Evolutionary conservation across 2,888 invertebrate species (phyloP), one percentile per base, ranked within the genome.

Genomic region (Netelia virgata): DNA sequence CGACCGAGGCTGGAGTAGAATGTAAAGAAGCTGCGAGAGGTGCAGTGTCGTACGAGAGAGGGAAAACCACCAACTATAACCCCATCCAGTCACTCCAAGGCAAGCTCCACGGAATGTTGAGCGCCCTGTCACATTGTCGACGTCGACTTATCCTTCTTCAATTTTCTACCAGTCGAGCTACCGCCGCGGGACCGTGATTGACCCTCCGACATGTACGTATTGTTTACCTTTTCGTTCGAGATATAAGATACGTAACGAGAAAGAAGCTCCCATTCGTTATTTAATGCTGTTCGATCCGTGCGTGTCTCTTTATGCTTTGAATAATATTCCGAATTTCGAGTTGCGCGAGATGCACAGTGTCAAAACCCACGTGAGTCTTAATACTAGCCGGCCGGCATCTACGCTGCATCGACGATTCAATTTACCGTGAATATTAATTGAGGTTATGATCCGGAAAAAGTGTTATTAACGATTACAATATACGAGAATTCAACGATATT

Each of bases 61-160:
- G 84, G 86, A 87, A 83, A 85, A 75, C 61, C 76, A 84, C 77
- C 83, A 79, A 75, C 82, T 83, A 82, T 82, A 57, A 57, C 16
- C 57, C 82, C 83, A 83, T 89, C 90, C 93, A 93, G 93, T 93
- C 92, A 92, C 91, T 92, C 90, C 87, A 89, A 92, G 90, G 91
- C 92, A 88, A 91, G 91, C 92, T 89, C 86, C 72, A 90, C 89
- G 91, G 91, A 90, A 91, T 91, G 92, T 88, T 90, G 88, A 90
- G 88, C 57, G 86, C 83, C 78, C 88, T 90, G 89, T 74, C 79
- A 59, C 86, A 78, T 85, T 61, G 77, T 70, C 36, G 64, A 55
- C 77, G 61, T 61, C 61, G 69, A 69, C 66, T 78, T 87, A 86
- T 86, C 86, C 86, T 86, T 85, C 86, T 79, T 82, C 87, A 90